Evolutionary conservation across 1,140 invertebrate genomes (phyloP).

Genomic region (Plectrocnemia conspersa): DNA sequence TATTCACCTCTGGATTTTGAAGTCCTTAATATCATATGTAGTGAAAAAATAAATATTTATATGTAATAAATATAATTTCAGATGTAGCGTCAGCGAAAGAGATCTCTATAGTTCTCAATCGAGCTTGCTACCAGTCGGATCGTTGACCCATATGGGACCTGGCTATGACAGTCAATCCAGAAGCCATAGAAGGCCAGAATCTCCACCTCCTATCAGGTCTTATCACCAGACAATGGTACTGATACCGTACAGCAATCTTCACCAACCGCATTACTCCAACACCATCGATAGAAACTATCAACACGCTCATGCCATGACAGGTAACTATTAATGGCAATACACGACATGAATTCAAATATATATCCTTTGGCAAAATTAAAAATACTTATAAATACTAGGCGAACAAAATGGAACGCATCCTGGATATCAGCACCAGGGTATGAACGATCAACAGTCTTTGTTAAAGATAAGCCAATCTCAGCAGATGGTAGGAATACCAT

Average conservation of each 20-base stretch:
- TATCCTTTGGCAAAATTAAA: conserved; percentile 2
- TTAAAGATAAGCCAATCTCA: conserved; percentile 26
- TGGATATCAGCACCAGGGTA: conserved; percentile 22
- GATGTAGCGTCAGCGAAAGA: conserved; percentile 28
- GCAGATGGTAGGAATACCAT: conserved; percentile 29
- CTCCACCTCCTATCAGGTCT: conserved; percentile 59
- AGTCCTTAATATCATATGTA: no score
- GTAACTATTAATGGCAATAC: no score
- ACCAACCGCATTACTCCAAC: conserved; percentile 40
- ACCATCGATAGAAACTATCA: conserved; percentile 17
- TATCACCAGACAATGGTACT: conserved; percentile 70
- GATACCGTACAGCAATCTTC: conserved; percentile 61
- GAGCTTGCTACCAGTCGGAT: conserved; percentile 12
- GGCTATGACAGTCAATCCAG: conserved; percentile 35
- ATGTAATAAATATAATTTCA: no score
- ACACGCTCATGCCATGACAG: conserved; percentile 10
- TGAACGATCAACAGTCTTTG: conserved; percentile 20
- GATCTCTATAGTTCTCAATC: conserved; percentile 28
- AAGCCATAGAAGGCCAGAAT: conserved; percentile 55
- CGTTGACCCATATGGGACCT: conserved; percentile 2
- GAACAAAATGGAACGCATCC: conserved; percentile 26
- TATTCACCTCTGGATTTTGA: no score
- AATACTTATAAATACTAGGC: conserved; percentile 6
- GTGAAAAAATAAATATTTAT: no score
- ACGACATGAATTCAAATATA: background rate